phyloP scores from a whole-genome alignment of 53 echinoderm and acorn worm genomes.

The Astropecten irregularis region DNA sequence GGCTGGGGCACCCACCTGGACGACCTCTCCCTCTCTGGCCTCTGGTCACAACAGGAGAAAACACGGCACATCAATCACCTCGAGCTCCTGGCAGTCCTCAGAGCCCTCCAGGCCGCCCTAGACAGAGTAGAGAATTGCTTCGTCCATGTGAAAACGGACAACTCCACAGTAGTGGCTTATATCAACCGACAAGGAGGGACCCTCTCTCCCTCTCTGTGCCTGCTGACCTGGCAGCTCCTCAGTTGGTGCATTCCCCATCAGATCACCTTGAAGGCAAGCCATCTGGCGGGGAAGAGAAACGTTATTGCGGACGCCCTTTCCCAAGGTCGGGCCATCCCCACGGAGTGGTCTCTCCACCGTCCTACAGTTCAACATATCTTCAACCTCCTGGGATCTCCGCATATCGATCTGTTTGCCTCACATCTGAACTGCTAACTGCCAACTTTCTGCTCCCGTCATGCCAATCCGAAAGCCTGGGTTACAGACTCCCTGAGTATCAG shows the following conservation, averaged over 20 bases:
- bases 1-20: conserved; percentile 26
- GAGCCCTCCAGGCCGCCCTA: background rate
- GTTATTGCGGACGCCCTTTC: background rate
- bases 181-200: conserved; percentile 51
- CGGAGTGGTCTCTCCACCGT: conserved; percentile 13
- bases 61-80: conserved; percentile 1
- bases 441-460: conserved; percentile 3
- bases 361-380: background rate
- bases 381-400: background rate
- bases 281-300: conserved; percentile 1
- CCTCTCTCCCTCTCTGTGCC: background rate
- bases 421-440: background rate
- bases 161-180: conserved; percentile 56
- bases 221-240: background rate
- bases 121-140: background rate
- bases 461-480: background rate
- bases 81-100: background rate
- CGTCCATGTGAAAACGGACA: conserved; percentile 32
- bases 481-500: conserved; percentile 5
- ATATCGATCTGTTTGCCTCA: conserved; percentile 9
- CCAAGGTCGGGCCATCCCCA: background rate
- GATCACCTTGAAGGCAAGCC: background rate
- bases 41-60: background rate
- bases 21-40: background rate
- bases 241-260: background rate